Percentiles rank a stretch among this genome's conserved stretches.
These are phyloP conservation scores for Mythimna loreyi DNA, from an alignment of 2,888 invertebrate genomes.

Conservation along the genomic window DNA sequence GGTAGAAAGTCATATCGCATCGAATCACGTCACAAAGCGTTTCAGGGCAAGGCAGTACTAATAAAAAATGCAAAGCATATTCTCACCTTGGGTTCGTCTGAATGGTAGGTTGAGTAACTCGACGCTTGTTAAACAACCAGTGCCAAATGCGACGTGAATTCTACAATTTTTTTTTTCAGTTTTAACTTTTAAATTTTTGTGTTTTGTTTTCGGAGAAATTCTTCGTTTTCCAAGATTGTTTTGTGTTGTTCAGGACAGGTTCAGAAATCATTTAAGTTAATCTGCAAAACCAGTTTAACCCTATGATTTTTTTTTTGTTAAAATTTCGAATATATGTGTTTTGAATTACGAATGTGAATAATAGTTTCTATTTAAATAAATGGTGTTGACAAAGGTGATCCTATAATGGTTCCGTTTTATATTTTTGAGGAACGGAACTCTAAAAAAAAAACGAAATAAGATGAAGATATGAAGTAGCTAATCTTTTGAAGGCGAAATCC, in stretches of 20 bases:
- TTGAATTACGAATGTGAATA: not conserved
- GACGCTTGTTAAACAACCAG: slow-evolving; percentile 58
- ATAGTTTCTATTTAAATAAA: not conserved
- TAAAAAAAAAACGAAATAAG: not conserved
- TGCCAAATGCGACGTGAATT: slow-evolving; percentile 55
- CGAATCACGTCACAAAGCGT: slow-evolving; percentile 66
- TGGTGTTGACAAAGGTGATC: no score
- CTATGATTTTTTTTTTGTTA: not conserved
- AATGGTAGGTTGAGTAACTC: slow-evolving; percentile 73
- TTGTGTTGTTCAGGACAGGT: not conserved
- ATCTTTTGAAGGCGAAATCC: not conserved
- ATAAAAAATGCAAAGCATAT: slow-evolving; percentile 78
- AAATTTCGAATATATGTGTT: not conserved
- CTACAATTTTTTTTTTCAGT: slow-evolving; percentile 48
- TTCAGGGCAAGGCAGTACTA: slow-evolving; percentile 74
- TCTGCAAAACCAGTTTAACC: not conserved
- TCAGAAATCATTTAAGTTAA: not conserved
- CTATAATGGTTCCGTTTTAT: no score
- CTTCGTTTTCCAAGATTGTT: slow-evolving; percentile 10
- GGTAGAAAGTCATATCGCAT: slow-evolving; percentile 59
- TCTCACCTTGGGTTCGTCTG: slow-evolving; percentile 72
- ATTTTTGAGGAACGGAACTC: no score
- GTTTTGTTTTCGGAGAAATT: slow-evolving; percentile 29
- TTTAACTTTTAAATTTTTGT: slow-evolving; percentile 31
- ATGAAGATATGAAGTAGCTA: not conserved